Evolutionary conservation across 2,113 vertebrate species (phyloP).

Genomic region (Nymphicus hollandicus): DNA sequence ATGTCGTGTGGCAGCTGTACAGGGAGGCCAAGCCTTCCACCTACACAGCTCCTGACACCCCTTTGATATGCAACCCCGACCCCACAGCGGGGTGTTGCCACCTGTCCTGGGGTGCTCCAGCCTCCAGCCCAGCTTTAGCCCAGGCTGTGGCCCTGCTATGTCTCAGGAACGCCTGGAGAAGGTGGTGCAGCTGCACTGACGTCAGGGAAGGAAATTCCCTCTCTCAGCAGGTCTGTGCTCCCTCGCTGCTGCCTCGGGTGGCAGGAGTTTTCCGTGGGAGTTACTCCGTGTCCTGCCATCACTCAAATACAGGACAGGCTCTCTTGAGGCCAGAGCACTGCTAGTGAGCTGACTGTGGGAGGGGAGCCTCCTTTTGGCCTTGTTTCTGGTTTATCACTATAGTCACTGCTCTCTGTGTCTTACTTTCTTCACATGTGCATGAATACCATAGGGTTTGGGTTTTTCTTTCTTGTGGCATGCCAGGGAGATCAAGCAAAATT

Average conservation of each 20-base stretch:
- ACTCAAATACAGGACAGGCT: not conserved
- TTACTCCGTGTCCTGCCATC: not conserved
- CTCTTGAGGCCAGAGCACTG: not conserved
- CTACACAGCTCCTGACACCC: conserved; percentile 49
- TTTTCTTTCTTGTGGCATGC: not conserved
- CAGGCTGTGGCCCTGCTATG: not conserved
- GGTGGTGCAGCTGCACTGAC: not conserved
- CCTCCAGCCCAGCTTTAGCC: not conserved
- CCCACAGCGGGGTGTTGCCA: not conserved
- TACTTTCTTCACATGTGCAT: not conserved
- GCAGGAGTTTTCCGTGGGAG: not conserved
- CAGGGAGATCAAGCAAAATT: not conserved
- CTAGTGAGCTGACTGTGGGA: not conserved
- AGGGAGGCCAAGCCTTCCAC: conserved; percentile 46
- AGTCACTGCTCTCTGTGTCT: not conserved
- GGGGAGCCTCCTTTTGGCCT: not conserved
- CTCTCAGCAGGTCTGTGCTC: not conserved
- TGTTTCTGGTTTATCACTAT: not conserved
- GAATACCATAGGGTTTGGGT: not conserved
- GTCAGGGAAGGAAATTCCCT: conserved; percentile 40
- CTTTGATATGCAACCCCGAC: conserved; percentile 26
- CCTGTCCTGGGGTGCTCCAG: not conserved
- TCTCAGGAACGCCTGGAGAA: not conserved
- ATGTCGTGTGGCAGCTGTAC: conserved; percentile 2
- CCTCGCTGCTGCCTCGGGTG: accelerated